These are phyloP conservation scores for Parnassius glacialis DNA, from an alignment of 2,888 invertebrate species.

Conservation along the genomic window DNA sequence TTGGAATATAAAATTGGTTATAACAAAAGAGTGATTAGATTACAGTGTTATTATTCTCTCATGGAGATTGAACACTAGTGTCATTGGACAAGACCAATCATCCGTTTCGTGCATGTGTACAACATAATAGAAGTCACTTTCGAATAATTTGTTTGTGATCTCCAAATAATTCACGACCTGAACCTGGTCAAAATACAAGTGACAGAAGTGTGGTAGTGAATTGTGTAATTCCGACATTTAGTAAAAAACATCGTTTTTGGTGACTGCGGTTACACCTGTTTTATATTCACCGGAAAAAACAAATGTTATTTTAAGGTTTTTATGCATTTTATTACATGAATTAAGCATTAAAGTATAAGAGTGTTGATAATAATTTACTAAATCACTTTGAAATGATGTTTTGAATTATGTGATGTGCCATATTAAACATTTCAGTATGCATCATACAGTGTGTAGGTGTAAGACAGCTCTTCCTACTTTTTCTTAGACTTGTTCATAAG, in stretches of 20 bases:
- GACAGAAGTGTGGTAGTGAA: constrained; percentile 36
- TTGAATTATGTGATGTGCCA: constrained; percentile 37
- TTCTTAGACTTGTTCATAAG: constrained; percentile 4
- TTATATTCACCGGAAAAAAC: constrained; percentile 63
- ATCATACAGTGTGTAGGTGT: constrained; percentile 50
- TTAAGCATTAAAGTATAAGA: constrained; percentile 34
- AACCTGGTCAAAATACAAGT: constrained; percentile 31
- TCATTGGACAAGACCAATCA: constrained; percentile 64
- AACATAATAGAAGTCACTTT: constrained; percentile 46
- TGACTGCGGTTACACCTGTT: constrained; percentile 57
- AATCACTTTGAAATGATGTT: constrained; percentile 37
- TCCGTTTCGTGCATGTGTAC: constrained; percentile 61
- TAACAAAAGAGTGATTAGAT: constrained; percentile 46
- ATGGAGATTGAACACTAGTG: constrained; percentile 53
- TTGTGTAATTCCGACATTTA: constrained; percentile 40
- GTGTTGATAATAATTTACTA: constrained; percentile 11
- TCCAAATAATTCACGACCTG: constrained; percentile 32
- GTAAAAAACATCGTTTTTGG: constrained; percentile 41
- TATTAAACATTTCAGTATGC: constrained; percentile 42
- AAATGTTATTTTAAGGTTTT: constrained; percentile 77
- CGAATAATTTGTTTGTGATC: constrained; percentile 36
- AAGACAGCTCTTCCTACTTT: constrained; percentile 32
- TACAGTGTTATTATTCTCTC: constrained; percentile 47
- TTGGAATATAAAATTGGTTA: constrained; percentile 39
- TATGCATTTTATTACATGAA: constrained; percentile 42